Conservation (phyloP, 1,140 invertebrate species). For the Bicyclus anynana region DNA sequence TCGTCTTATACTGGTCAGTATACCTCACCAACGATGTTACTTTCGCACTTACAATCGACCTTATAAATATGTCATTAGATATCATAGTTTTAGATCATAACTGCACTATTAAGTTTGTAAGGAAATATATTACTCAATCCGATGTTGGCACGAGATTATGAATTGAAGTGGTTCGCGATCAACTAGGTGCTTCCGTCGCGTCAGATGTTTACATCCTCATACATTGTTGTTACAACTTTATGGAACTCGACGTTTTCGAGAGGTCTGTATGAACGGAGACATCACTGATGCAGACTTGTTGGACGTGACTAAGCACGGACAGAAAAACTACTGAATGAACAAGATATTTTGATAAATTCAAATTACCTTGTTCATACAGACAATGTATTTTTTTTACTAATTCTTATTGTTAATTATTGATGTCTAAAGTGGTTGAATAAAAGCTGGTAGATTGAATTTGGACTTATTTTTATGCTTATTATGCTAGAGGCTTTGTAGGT, state of each 20-base stretch:
- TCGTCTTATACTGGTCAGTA: conserved; percentile 35
- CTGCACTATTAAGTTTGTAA: conserved; percentile 45
- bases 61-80: conserved; percentile 2
- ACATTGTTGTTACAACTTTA: conserved; percentile 6
- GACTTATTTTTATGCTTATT: too few species aligned
- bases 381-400: too few species aligned
- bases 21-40: conserved; percentile 24
- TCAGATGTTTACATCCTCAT: conserved; percentile 53
- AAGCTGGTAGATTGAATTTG: too few species aligned
- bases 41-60: conserved; percentile 15
- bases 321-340: too few species aligned
- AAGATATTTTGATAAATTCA: too few species aligned
- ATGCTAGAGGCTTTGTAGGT: too few species aligned
- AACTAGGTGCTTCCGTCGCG: conserved; percentile 67
- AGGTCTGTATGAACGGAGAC: not conserved
- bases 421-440: too few species aligned
- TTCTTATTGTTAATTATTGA: too few species aligned
- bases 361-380: too few species aligned
- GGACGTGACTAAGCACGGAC: too few species aligned
- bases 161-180: conserved; percentile 72
- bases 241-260: not conserved
- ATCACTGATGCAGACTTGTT: not conserved
- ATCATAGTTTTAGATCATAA: conserved; percentile 4
- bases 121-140: conserved; percentile 69
- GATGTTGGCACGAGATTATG: conserved; percentile 69